Base-by-base conservation (phyloP, 2,113 vertebrate species). In the Atherinomorus stipes region DNA sequence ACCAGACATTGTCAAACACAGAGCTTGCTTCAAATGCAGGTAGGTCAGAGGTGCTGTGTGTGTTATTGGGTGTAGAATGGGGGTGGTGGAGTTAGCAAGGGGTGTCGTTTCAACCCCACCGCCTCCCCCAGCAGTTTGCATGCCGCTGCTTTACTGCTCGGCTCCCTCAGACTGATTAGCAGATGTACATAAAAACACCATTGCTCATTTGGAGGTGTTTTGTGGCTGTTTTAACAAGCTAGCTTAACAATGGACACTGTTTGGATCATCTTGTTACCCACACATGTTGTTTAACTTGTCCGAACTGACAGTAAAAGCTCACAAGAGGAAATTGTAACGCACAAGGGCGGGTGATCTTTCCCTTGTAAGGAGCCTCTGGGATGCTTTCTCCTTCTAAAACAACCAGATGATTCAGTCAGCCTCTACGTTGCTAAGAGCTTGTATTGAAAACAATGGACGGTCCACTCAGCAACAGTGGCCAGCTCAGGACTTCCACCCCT, bases 371-470 rank as follows among this genome's bases (percentile, higher is more conserved):
- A 79, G 63, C 58, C 67, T 65, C 42, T 1, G 12, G 42, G 52
- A 72, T 50, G 68, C 75, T 71, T 82, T 74, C 58, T 70, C 21
- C 25, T 2, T 80, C 73, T 82, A 56, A 83, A 87, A 85, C 60
- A 80, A 88, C 77, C 76, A 31, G 56, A 83, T 86, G 88, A 91
- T 90, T 90, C 90, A 90, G 56, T 84, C 73, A 11, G 74, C n/a
- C 26, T 19, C 58, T 51, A 11, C 26, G 92, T 91, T 93, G 90
- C 92, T 86, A 92, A 83, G 90, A 64, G 86, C 74, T 58, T 77
- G 81, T 84, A 71, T 84, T 77, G 81, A 81, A 89, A 92, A 93
- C 86, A 91, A 80, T 74, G 63, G 78, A 78, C 64, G 0, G 81
- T 79, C 80, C 70, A 64, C 84, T 89, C 42, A 63, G 71, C 81